These are phyloP conservation scores for Nebria brevicollis DNA, from an alignment of 2,888 invertebrate species.

Conservation along the genomic window DNA sequence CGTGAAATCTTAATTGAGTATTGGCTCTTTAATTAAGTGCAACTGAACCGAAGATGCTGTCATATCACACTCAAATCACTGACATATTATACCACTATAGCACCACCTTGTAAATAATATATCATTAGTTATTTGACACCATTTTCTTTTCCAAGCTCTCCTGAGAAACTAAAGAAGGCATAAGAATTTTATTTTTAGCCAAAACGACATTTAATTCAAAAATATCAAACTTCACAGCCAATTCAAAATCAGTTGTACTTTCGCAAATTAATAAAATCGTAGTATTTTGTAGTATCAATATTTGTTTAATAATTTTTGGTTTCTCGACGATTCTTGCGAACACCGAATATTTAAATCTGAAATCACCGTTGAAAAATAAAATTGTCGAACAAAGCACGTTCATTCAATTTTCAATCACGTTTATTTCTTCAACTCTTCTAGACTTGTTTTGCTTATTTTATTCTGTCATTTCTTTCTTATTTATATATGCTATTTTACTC, in stretches of 20 bases:
- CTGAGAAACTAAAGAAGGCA: background rate
- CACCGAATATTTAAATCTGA: no score
- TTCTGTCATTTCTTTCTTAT: background rate
- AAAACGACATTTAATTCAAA: no score
- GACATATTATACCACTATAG: background rate
- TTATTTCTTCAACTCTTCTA: background rate
- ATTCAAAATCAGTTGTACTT: no score
- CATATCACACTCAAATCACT: background rate
- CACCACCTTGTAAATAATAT: background rate
- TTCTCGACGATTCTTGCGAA: no score
- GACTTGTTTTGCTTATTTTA: background rate
- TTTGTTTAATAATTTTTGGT: no score
- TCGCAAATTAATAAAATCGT: no score
- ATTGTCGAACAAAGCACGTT: no score
- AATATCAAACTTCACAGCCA: no score
- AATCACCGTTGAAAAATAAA: no score
- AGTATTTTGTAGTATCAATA: no score
- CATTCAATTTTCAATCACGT: background rate
- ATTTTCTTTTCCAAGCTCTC: background rate
- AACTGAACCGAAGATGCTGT: constrained; percentile 23
- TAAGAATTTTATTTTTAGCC: no score
- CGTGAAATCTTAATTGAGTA: constrained; percentile 33
- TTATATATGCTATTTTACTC: no score
- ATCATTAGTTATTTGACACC: constrained; percentile 1
- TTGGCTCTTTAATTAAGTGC: constrained; percentile 35